Evolutionary conservation across 1,140 invertebrate genomes (phyloP).

Genomic region (Drosophila athabasca): DNA sequence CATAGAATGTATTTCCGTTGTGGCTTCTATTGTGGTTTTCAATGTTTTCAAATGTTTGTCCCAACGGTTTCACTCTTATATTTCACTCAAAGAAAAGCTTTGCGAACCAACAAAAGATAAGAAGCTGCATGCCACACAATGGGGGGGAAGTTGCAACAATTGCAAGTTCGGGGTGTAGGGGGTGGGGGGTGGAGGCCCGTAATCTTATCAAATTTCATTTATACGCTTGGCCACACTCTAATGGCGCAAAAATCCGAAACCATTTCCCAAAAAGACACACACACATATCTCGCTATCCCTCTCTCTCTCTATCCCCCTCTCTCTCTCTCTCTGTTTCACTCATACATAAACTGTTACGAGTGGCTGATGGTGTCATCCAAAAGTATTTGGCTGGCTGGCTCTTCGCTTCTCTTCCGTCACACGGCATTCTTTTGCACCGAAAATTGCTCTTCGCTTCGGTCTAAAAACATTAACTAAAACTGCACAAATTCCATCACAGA

Average conservation of each 20-base stretch:
- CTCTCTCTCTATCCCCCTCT: neutral
- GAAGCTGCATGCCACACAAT: neutral
- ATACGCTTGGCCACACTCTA: constrained; percentile 50
- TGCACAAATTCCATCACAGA: constrained; percentile 48
- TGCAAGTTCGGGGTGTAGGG: neutral
- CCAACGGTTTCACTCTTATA: constrained; percentile 75
- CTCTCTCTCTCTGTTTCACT: neutral
- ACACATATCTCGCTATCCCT: neutral
- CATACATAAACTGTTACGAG: neutral
- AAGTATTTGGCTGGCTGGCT: constrained; percentile 28
- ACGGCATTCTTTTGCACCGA: constrained; percentile 11
- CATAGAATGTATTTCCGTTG: constrained; percentile 1
- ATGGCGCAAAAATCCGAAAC: constrained; percentile 39
- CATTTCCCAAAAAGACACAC: constrained; percentile 11
- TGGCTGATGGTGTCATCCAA: constrained; percentile 6
- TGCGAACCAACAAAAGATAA: neutral
- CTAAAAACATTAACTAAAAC: constrained; percentile 64
- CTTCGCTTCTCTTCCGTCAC: neutral
- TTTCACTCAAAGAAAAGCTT: constrained; percentile 67
- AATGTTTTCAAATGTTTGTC: constrained; percentile 28
- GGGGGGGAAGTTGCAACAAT: constrained; percentile 30
- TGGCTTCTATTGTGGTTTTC: constrained; percentile 13
- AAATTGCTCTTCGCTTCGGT: constrained; percentile 36
- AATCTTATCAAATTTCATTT: constrained; percentile 64
- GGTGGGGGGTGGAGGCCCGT: neutral